A percentile compares a stretch with the other conserved stretches of the same genome.
phyloP scores from a whole-genome alignment of 2,888 invertebrate species.

The Apotomis capreana region DNA sequence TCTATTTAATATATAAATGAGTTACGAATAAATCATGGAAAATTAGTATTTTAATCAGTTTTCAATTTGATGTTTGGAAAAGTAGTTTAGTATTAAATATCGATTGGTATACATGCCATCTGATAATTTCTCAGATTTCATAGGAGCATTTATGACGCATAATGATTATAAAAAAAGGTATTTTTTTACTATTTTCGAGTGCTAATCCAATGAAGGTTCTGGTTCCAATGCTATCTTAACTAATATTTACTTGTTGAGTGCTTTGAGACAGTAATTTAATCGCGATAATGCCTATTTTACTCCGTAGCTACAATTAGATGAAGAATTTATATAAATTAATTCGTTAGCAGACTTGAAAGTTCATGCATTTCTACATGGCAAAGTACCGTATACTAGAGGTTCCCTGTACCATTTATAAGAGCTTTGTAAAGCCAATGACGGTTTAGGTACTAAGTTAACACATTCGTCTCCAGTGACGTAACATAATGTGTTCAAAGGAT shows the following conservation, averaged over 20 bases:
- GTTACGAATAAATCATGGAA: neutral
- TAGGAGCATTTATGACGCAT: neutral
- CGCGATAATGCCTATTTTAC: neutral
- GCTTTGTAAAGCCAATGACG: no score
- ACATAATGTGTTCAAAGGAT: no score
- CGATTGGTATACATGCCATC: no score
- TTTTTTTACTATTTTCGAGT: slow-evolving; percentile 10
- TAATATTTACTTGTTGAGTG: slow-evolving; percentile 16
- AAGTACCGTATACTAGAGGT: no score
- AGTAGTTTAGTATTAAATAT: neutral
- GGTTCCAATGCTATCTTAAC: slow-evolving; percentile 36
- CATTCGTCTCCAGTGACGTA: no score
- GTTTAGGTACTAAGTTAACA: no score
- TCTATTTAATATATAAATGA: slow-evolving; percentile 5
- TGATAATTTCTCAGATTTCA: neutral
- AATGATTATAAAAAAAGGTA: neutral
- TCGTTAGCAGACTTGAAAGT: no score
- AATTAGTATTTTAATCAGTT: neutral
- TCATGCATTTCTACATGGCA: no score
- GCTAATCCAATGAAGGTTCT: slow-evolving; percentile 40
- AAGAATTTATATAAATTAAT: no score
- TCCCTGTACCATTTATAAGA: no score
- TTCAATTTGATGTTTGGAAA: neutral
- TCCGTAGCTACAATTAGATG: no score
- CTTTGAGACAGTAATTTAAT: slow-evolving; percentile 20